phyloP scores from a whole-genome alignment of 2,888 invertebrate genomes.

The Apodemia zela region DNA sequence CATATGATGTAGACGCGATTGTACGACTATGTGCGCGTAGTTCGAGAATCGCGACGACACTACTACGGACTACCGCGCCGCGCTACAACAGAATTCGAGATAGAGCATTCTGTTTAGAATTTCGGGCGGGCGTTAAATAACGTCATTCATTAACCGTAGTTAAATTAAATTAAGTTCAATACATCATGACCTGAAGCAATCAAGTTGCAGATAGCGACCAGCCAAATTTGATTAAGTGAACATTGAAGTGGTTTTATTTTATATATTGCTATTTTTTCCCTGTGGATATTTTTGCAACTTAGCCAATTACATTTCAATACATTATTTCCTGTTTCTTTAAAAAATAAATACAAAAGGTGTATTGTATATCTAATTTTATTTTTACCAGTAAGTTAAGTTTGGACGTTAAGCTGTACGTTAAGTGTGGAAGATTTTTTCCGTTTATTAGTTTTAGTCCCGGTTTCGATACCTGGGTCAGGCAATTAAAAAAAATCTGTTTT shows the following conservation, averaged over 20 bases:
- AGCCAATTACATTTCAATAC: too few relatives aligned
- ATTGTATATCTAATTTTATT: too few relatives aligned
- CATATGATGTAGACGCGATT: background rate
- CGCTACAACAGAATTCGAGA: slow-evolving; percentile 41
- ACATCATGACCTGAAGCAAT: slow-evolving; percentile 23
- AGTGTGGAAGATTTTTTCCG: too few relatives aligned
- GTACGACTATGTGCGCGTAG: background rate
- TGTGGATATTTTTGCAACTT: too few relatives aligned
- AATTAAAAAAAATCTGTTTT: too few relatives aligned
- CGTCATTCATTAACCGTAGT: slow-evolving; percentile 40
- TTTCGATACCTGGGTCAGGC: too few relatives aligned
- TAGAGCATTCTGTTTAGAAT: slow-evolving; percentile 42
- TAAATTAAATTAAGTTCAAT: slow-evolving; percentile 37
- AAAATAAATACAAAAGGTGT: too few relatives aligned
- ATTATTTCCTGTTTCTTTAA: too few relatives aligned
- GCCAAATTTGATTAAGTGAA: background rate
- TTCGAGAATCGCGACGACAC: slow-evolving; percentile 35
- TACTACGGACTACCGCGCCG: slow-evolving; percentile 35
- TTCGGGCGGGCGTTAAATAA: slow-evolving; percentile 34
- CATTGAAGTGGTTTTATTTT: background rate
- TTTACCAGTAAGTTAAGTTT: too few relatives aligned
- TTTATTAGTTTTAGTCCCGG: too few relatives aligned
- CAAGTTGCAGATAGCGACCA: slow-evolving; percentile 16
- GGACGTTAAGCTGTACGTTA: too few relatives aligned
- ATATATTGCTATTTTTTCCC: background rate